Evolutionary conservation across 2,888 invertebrate genomes (phyloP).

Genomic region (Dryobotodes eremita): DNA sequence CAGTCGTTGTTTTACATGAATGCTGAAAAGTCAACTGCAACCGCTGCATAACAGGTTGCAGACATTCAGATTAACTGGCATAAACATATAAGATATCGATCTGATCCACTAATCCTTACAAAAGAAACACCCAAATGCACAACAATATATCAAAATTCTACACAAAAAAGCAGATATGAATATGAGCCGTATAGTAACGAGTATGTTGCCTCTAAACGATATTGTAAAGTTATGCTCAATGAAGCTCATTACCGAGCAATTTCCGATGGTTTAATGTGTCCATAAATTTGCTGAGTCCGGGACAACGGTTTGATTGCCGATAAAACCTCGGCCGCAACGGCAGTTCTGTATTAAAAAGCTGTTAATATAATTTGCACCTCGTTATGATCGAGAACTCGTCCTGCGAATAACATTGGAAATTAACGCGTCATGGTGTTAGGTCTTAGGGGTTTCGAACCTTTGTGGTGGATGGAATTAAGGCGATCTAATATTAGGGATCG

Average conservation of each 20-base stretch:
- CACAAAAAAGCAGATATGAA: conserved; percentile 28
- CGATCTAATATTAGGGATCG: not conserved
- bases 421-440: conserved; percentile 24
- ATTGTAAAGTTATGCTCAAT: conserved; percentile 68
- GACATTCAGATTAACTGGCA: not conserved
- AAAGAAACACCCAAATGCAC: not conserved
- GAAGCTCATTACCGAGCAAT: conserved; percentile 74
- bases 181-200: conserved; percentile 37
- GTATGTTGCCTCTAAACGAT: conserved; percentile 65
- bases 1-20: not conserved
- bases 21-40: not conserved
- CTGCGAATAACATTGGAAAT: conserved; percentile 66
- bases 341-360: conserved; percentile 79
- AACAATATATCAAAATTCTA: not conserved
- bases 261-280: conserved; percentile 77
- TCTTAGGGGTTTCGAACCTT: not conserved
- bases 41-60: too few species aligned
- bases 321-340: conserved; percentile 79
- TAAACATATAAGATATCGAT: not conserved
- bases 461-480: conserved; percentile 2
- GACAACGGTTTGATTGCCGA: conserved; percentile 82
- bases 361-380: conserved; percentile 84
- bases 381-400: conserved; percentile 71
- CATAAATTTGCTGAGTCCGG: conserved; percentile 77
- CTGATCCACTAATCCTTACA: not conserved